Evolutionary conservation across 1,140 invertebrate genomes (phyloP).

Genomic region (Lepidotrigona ventralis): DNA sequence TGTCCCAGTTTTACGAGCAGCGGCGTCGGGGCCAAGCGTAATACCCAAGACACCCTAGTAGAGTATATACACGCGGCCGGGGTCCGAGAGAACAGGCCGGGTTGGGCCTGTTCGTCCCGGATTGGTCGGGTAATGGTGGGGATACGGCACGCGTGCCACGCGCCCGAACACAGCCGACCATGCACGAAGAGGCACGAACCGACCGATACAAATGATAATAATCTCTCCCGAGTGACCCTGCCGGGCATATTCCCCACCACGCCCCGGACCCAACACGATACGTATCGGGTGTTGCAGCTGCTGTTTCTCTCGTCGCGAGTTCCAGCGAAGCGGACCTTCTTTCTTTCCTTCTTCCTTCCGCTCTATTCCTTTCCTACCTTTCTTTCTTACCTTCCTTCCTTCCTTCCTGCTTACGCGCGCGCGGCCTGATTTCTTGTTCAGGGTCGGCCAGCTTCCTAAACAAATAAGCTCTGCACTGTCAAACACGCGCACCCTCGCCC

Average conservation of each 20-base stretch:
- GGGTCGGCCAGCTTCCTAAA: conserved; percentile 53
- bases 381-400: conserved; percentile 45
- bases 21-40: not conserved
- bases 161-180: conserved; percentile 71
- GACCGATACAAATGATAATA: conserved; percentile 72
- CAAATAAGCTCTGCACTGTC: conserved; percentile 39
- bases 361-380: conserved; percentile 65
- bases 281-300: conserved; percentile 78
- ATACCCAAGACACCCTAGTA: conserved; percentile 18
- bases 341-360: conserved; percentile 63
- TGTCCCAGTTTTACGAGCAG: conserved; percentile 45
- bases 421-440: conserved; percentile 45
- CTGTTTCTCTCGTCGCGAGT: conserved; percentile 71
- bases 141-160: conserved; percentile 75
- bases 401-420: conserved; percentile 33
- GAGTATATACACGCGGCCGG: not conserved
- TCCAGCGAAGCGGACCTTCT: conserved; percentile 58
- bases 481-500: no score
- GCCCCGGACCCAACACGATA: conserved; percentile 67
- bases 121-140: conserved; percentile 40
- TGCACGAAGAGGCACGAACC: conserved; percentile 43
- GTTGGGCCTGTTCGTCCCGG: conserved; percentile 41
- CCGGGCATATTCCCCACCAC: conserved; percentile 68
- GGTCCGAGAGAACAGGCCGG: conserved; percentile 24
- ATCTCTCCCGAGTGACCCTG: conserved; percentile 73